Conservation (phyloP, 2,113 vertebrate genomes). For the Aldabrachelys gigantea region DNA sequence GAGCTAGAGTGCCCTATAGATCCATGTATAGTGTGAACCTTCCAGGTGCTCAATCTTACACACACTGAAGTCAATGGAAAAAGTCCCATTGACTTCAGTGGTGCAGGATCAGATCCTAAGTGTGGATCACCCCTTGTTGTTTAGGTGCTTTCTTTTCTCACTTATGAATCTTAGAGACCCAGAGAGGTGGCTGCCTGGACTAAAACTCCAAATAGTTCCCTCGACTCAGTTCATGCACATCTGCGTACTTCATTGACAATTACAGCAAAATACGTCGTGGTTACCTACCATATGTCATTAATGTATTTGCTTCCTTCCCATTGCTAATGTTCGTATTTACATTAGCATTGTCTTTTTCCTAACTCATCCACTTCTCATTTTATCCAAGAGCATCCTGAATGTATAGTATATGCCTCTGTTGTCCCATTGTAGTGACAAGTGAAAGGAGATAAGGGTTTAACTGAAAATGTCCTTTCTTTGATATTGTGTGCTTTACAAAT, state of each 20-base stretch:
- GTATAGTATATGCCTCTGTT: conserved; percentile 28
- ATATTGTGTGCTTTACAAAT: background rate
- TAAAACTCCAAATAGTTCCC: background rate
- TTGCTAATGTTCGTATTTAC: conserved; percentile 44
- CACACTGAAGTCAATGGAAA: too few relatives aligned
- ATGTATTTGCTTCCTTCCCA: conserved; percentile 42
- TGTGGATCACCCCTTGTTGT: background rate
- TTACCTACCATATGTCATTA: conserved; percentile 51
- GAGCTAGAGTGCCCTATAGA: background rate
- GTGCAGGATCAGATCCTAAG: background rate
- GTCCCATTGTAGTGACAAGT: conserved; percentile 35
- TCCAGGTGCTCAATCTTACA: background rate
- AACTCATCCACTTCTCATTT: conserved; percentile 39
- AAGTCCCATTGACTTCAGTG: fast-evolving
- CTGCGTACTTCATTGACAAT: conserved; percentile 3
- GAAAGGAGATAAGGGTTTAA: conserved; percentile 63
- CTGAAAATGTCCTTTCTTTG: background rate
- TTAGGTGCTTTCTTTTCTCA: background rate
- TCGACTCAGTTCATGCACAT: background rate
- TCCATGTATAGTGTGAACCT: background rate
- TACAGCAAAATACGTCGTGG: background rate
- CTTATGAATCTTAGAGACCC: background rate
- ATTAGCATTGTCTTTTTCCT: conserved; percentile 18
- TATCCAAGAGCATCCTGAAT: conserved; percentile 37
- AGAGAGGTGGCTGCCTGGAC: background rate